Evolutionary conservation across 2,797 vertebrate species (phyloP), one percentile per base, ranked within the genome.

Genomic region (Sphenodon punctatus): DNA sequence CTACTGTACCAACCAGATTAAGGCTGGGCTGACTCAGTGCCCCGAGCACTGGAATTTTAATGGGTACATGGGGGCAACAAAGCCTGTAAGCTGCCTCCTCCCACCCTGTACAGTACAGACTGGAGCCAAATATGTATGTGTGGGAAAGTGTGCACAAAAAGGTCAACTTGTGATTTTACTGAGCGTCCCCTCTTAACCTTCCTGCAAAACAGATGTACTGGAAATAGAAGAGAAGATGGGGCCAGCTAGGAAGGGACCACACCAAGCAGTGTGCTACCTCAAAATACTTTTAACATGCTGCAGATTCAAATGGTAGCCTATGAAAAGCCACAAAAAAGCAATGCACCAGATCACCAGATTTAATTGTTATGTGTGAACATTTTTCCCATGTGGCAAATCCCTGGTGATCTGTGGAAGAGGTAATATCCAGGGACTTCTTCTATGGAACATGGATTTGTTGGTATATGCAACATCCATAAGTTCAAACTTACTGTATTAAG

Each of bases 1-100:
- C 53, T 65, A 66, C 34, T 61, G 66, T 85, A 66, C 63, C 60
- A 82, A 78, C n/a, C n/a, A n/a, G n/a, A n/a, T n/a, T n/a, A n/a
- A n/a, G n/a, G n/a, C n/a, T n/a, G n/a, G n/a, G n/a, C n/a, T n/a
- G n/a, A n/a, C n/a, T n/a, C n/a, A n/a, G n/a, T n/a, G n/a, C n/a
- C n/a, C n/a, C n/a, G n/a, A n/a, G n/a, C n/a, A n/a, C n/a, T n/a
- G n/a, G n/a, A n/a, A n/a, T 73, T 49, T 16, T 46, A 46, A 70
- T 8, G 64, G 53, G 69, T 1, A 1, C 49, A 82, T 80, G 84
- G 8, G 27, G 67, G 23, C 43, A 81, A 75, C 48, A 36, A 81
- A 85, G 69, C 5, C 5, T 64, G 51, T 66, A 4, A 61, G 53
- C 22, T 69, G n/a, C 2, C 6, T 12, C 19, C 8, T 48, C 65